Evolutionary conservation across 1,140 invertebrate species (phyloP).

Genomic region (Ooceraea biroi): DNA sequence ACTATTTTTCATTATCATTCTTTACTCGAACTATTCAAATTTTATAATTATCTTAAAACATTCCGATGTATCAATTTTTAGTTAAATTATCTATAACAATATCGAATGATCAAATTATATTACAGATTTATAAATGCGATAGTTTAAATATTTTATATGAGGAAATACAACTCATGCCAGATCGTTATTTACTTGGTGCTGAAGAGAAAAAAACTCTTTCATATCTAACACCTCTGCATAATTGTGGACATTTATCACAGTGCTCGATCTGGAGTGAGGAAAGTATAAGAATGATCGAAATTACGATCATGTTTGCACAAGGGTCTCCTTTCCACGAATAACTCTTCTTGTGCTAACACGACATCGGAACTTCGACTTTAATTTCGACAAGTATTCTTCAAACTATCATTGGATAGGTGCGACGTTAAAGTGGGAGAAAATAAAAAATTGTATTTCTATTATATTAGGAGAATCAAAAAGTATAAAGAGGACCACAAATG

Average conservation of each 20-base stretch:
- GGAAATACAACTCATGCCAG: neutral
- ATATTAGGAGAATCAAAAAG: too few relatives aligned
- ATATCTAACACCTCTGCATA: neutral
- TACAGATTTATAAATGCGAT: neutral
- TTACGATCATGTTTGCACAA: constrained; percentile 1
- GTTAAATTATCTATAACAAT: neutral
- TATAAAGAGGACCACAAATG: too few relatives aligned
- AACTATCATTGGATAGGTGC: too few relatives aligned
- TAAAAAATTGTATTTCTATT: neutral
- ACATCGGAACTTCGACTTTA: neutral
- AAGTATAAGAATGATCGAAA: constrained; percentile 1
- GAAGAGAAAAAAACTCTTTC: neutral
- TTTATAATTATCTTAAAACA: too few relatives aligned
- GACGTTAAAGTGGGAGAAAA: neutral
- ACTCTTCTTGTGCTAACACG: neutral
- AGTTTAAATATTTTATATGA: neutral
- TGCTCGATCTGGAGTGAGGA: neutral
- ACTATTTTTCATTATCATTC: too few relatives aligned
- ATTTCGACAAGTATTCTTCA: neutral
- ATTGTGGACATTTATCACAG: neutral
- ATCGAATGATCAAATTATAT: neutral
- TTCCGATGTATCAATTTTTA: neutral
- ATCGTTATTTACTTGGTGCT: neutral
- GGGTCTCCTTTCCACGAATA: neutral
- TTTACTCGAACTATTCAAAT: too few relatives aligned